Conservation (phyloP, 2,797 vertebrate species). For the Danio albolineatus region DNA sequence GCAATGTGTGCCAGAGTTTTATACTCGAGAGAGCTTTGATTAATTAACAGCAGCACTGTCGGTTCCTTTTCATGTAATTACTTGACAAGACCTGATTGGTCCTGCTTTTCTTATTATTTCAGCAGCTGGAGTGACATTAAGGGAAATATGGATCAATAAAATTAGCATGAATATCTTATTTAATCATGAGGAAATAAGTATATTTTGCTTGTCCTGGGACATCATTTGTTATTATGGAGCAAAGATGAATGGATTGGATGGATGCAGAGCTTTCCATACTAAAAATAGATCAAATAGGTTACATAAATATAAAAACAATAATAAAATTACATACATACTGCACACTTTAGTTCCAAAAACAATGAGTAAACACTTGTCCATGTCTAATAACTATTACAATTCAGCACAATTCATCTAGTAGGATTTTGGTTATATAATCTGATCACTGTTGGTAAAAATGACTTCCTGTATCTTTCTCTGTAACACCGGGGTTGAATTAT, state of each 20-base stretch:
- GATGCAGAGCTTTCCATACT: too few relatives aligned
- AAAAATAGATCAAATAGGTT: too few relatives aligned
- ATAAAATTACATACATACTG: too few relatives aligned
- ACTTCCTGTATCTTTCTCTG: too few relatives aligned
- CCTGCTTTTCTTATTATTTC: conserved; percentile 11
- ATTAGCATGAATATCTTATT: background rate
- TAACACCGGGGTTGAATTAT: too few relatives aligned
- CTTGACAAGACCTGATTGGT: conserved; percentile 18
- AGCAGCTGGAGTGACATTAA: conserved; percentile 15
- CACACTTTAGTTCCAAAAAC: too few relatives aligned
- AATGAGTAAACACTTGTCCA: too few relatives aligned
- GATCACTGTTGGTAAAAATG: too few relatives aligned
- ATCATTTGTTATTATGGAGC: background rate
- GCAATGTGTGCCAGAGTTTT: conserved; percentile 46
- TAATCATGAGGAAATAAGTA: background rate
- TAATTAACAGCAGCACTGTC: conserved; percentile 50
- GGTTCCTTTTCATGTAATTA: conserved; percentile 55
- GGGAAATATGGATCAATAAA: background rate
- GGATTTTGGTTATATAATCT: too few relatives aligned
- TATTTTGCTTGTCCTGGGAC: background rate
- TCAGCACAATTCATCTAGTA: too few relatives aligned
- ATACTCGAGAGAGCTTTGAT: conserved; percentile 29
- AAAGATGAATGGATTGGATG: background rate
- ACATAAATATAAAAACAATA: too few relatives aligned
- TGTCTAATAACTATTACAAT: too few relatives aligned